These are phyloP conservation scores for Busseola fusca DNA, from an alignment of 2,888 invertebrate genomes.

Conservation along the genomic window DNA sequence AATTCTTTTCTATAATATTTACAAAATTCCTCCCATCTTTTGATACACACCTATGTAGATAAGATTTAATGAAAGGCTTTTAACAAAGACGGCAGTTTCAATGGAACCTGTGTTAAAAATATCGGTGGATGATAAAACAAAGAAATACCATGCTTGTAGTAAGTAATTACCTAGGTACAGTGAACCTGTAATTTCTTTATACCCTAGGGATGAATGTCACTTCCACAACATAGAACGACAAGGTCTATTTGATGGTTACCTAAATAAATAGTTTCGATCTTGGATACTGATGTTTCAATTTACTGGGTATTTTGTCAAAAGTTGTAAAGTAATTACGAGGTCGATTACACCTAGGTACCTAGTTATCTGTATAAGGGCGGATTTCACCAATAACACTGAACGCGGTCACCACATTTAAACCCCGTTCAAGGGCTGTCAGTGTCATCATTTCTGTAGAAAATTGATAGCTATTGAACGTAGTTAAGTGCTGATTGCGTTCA, in stretches of 20 bases:
- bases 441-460: no score
- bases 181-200: background rate
- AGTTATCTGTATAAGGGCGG: background rate
- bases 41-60: slow-evolving; percentile 69
- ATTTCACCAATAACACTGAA: background rate
- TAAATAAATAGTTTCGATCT: background rate
- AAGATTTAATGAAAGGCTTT: slow-evolving; percentile 47
- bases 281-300: background rate
- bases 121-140: background rate
- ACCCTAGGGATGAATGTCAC: background rate
- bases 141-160: background rate
- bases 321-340: background rate
- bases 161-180: background rate
- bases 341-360: background rate
- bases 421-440: no score
- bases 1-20: slow-evolving; percentile 80
- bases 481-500: background rate
- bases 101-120: slow-evolving; percentile 21
- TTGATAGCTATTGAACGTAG: background rate
- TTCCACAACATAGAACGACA: background rate
- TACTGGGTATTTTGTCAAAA: background rate
- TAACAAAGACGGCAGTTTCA: slow-evolving; percentile 46
- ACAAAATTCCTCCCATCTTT: slow-evolving; percentile 78
- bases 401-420: no score
- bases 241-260: background rate